Evolutionary conservation across 1,140 invertebrate species (phyloP), one percentile per base, ranked within the genome.

Genomic region (Akabosia matsudoensis): DNA sequence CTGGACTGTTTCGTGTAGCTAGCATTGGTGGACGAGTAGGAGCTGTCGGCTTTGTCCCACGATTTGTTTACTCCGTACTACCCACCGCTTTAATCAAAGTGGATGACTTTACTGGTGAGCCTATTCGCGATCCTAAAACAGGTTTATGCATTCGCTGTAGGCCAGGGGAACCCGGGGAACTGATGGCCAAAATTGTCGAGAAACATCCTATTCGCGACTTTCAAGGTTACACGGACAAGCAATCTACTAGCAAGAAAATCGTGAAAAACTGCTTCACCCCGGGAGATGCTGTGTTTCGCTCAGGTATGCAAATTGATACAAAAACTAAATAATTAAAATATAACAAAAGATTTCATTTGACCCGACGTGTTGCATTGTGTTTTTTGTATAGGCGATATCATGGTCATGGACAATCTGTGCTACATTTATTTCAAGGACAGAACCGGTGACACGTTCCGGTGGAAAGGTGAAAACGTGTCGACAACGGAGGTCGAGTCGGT

Each of bases 351-450:
- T 10, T 2, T 30, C 30, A 22, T 28, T 51, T 26, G 13, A n/a
- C n/a, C n/a, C n/a, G n/a, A n/a, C n/a, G n/a, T n/a, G n/a, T n/a
- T n/a, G n/a, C 30, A 22, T 56, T 51, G 1, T 56, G 73, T 77
- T 80, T 80, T 76, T 80, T 76, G 85, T 88, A 70, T 83, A 94
- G 96, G 96, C 78, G 97, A 99, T 86, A 90, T 99, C 77, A 85
- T 99, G 45, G 89, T 92, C 13, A 91, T 93, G 80, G 97, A 99
- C 84, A 91, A 96, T 80, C 89, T 92, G 18, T 97, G 97, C 13
- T 97, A 97, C 86, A 86, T 98, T 33, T 98, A 91, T 85, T 99
- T 99, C 86, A 92, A 92, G 82, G 97, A 99, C 84, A 89, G 97
- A 82, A 97, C 96, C 0, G 97, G 97, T 0, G 97, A 99, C 84